These are phyloP conservation scores for Hyalella azteca DNA, from an alignment of 2,888 invertebrate species.

Conservation along the genomic window DNA sequence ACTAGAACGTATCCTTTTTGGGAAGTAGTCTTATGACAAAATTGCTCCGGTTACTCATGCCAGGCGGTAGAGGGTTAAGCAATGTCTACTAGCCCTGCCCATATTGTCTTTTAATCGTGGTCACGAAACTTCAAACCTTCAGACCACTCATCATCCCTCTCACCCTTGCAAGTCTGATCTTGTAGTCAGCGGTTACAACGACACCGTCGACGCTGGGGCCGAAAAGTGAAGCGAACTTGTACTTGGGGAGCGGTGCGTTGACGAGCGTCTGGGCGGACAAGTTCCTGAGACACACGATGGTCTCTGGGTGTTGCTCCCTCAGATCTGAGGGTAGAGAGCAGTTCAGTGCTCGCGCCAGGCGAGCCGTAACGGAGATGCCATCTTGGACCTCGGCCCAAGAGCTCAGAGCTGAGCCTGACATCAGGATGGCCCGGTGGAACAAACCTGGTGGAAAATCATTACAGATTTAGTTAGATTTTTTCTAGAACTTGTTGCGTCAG, in stretches of 20 bases:
- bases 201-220: constrained; percentile 94
- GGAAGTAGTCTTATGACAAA: too few species aligned
- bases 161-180: constrained; percentile 47
- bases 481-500: too few species aligned
- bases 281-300: constrained; percentile 56
- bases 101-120: too few species aligned
- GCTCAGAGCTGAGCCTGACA: constrained; percentile 61
- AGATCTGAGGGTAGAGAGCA: constrained; percentile 59
- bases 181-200: constrained; percentile 62
- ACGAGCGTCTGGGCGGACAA: constrained; percentile 50
- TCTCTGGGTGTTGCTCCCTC: constrained; percentile 55
- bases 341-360: constrained; percentile 80
- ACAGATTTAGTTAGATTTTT: too few species aligned
- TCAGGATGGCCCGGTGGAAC: constrained; percentile 61
- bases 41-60: too few species aligned
- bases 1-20: too few species aligned
- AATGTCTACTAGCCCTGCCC: too few species aligned
- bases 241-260: constrained; percentile 44
- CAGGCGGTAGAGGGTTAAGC: too few species aligned
- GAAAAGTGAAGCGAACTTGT: constrained; percentile 67
- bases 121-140: too few species aligned
- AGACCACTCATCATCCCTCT: too few species aligned
- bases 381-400: constrained; percentile 75
- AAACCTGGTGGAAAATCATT: too few species aligned
- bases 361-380: constrained; percentile 61